A percentile compares a stretch with the other conserved stretches of the same genome.
These are phyloP conservation scores for Pteria penguin DNA, from an alignment of 2,888 invertebrate genomes.

Conservation along the genomic window DNA sequence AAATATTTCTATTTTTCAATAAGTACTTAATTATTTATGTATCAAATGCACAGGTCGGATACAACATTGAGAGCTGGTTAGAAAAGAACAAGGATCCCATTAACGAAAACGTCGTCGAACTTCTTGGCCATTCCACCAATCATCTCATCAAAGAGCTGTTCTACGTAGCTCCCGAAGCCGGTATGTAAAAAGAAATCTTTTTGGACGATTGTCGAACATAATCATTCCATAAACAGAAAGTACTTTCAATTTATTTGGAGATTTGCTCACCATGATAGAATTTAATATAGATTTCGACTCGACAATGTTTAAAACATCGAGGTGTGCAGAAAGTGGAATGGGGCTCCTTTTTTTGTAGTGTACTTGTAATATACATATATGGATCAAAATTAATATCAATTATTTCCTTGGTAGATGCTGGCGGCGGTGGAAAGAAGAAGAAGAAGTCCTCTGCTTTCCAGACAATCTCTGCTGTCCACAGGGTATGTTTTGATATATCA, in stretches of 20 bases:
- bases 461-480: constrained; percentile 99
- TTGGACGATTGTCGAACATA: too few relatives aligned
- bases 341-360: too few relatives aligned
- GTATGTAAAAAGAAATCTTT: neutral
- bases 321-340: too few relatives aligned
- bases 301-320: too few relatives aligned
- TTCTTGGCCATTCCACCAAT: constrained; percentile 90
- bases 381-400: neutral
- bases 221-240: too few relatives aligned
- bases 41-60: constrained; percentile 97
- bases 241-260: too few relatives aligned
- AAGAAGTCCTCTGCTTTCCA: constrained; percentile 99
- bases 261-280: too few relatives aligned
- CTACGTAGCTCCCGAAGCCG: constrained; percentile 2
- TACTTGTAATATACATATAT: too few relatives aligned
- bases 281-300: too few relatives aligned
- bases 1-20: too few relatives aligned
- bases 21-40: too few relatives aligned
- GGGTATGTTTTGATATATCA: too few relatives aligned
- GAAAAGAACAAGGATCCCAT: constrained; percentile 99
- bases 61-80: constrained; percentile 99
- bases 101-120: constrained; percentile 99
- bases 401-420: constrained; percentile 2
- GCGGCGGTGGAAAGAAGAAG: constrained; percentile 85
- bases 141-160: constrained; percentile 68